Conservation (phyloP, 2,113 vertebrate species). For the Zosterops hypoxanthus region DNA sequence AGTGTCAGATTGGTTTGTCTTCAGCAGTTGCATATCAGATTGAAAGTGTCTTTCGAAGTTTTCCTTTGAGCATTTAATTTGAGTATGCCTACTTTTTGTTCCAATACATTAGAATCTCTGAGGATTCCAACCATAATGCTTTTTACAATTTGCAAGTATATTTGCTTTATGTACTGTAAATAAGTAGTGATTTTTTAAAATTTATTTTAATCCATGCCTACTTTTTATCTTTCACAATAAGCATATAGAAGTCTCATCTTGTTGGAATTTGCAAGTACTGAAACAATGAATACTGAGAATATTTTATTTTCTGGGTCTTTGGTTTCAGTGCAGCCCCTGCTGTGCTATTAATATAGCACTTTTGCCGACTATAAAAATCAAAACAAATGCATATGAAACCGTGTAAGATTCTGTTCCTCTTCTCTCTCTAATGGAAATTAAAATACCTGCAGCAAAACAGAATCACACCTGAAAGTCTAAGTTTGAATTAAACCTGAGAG, state of each 20-base stretch:
- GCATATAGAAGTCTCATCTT: background rate
- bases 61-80: background rate
- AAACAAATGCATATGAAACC: constrained; percentile 27
- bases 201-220: constrained; percentile 1
- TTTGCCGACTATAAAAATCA: constrained; percentile 22
- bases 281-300: constrained; percentile 22
- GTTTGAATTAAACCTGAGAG: constrained; percentile 32
- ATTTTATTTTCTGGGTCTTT: constrained; percentile 42
- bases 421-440: constrained; percentile 3
- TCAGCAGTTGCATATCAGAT: background rate
- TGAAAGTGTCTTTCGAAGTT: background rate
- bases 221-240: background rate
- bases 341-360: constrained; percentile 36
- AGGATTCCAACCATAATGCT: background rate
- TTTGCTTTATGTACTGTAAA: constrained; percentile 26
- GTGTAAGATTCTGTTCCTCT: background rate
- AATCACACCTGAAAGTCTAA: constrained; percentile 10
- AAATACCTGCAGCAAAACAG: constrained; percentile 40
- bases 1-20: background rate
- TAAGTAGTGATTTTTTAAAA: background rate
- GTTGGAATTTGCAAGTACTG: background rate
- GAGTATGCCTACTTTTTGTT: background rate
- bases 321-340: constrained; percentile 34
- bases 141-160: constrained; percentile 2
- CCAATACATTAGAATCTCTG: background rate